Conservation (phyloP, 2,797 vertebrate genomes). For the Galago senegalensis region DNA sequence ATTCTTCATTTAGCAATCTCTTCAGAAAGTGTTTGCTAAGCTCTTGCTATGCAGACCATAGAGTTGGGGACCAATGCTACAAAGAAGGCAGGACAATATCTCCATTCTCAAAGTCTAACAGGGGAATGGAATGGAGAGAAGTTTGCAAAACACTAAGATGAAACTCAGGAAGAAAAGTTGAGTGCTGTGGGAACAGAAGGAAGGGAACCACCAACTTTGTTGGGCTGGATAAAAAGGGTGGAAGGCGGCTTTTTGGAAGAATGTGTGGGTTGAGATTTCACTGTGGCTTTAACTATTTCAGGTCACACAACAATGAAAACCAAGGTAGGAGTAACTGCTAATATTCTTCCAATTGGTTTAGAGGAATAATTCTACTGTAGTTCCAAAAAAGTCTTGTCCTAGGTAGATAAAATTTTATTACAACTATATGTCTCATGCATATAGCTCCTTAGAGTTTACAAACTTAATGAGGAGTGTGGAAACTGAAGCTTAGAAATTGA, state of each 20-base stretch:
- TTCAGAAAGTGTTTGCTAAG: neutral
- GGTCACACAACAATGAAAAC: neutral
- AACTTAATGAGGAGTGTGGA: neutral
- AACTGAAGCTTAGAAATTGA: neutral
- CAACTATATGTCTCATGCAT: neutral
- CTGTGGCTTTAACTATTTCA: conserved; percentile 55
- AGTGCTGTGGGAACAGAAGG: neutral
- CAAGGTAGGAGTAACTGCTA: neutral
- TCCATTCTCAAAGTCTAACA: neutral
- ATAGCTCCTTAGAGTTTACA: neutral
- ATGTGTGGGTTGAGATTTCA: conserved; percentile 50
- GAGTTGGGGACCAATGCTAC: neutral
- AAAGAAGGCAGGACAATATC: conserved; percentile 2
- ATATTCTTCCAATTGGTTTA: neutral
- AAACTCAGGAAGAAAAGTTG: conserved; percentile 27
- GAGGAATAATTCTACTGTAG: conserved; percentile 26
- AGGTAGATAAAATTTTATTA: neutral
- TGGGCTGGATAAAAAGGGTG: neutral
- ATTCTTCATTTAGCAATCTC: neutral
- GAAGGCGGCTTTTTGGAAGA: neutral
- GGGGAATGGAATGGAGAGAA: neutral
- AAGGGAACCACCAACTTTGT: neutral
- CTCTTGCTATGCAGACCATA: neutral
- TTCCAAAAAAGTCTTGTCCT: neutral
- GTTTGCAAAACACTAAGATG: neutral